Conservation (phyloP, 30 jellyfish, hydroid and myxozoan species). For the Mastigias papua region DNA sequence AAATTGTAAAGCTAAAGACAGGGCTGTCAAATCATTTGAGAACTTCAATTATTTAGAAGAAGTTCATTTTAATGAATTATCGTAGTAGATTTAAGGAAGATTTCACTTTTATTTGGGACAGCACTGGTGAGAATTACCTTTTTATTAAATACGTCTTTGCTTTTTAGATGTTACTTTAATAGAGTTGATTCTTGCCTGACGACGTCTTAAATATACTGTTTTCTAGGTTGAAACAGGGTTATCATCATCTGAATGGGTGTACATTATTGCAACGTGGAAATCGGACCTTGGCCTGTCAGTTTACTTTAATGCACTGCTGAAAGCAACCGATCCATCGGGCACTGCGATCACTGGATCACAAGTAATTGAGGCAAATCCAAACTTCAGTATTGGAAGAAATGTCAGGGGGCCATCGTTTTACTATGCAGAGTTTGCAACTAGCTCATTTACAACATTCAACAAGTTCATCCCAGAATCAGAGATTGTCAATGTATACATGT, state of each 20-base stretch:
- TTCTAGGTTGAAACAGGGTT: slow-evolving; percentile 74
- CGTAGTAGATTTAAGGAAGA: no score
- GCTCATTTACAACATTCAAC: slow-evolving; percentile 93
- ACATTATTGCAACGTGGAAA: slow-evolving; percentile 93
- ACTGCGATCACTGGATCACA: slow-evolving; percentile 80
- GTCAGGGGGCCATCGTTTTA: slow-evolving; percentile 90
- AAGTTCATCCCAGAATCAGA: slow-evolving; percentile 79
- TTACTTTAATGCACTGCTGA: slow-evolving; percentile 76
- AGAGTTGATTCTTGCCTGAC: no score
- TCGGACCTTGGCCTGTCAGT: slow-evolving; percentile 83
- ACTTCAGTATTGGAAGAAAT: slow-evolving; percentile 93
- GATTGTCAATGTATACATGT: slow-evolving; percentile 80
- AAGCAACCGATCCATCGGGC: slow-evolving; percentile 93
- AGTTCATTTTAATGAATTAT: no score
- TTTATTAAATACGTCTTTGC: no score
- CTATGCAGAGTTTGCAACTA: slow-evolving; percentile 73
- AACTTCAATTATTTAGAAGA: no score
- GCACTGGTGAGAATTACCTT: no score
- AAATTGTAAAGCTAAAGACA: no score
- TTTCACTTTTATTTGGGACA: no score
- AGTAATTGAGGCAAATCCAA: slow-evolving; percentile 86
- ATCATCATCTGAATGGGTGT: slow-evolving; percentile 71
- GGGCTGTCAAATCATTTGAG: no score
- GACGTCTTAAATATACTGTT: background rate
- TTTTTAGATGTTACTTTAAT: no score